Base-by-base conservation (phyloP, 2,888 invertebrate genomes). In the Brachyptera risi region DNA sequence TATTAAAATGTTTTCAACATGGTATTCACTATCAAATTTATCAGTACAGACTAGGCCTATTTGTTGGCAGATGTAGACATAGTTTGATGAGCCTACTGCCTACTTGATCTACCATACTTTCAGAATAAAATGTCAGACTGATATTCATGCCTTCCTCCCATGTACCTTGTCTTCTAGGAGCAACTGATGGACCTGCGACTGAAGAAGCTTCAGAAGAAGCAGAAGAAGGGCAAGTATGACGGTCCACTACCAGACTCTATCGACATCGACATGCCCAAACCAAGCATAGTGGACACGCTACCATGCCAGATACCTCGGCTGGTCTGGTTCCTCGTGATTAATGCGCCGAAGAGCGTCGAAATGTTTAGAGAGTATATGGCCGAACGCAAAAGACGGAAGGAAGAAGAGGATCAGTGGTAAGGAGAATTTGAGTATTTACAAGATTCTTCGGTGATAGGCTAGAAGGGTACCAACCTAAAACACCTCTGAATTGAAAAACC, bases 281-380 rank as follows among this genome's bases (percentile, higher is more conserved):
- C 74, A 15, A 73, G 75, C 65, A 65, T 75, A 27, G 70, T 80
- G 71, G 86, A 93, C 71, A 92, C 92, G 1, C 75, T 93, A 68
- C 94, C 93, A 0, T 86, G 90, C 71, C 93, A 93, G 80, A 84
- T 92, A 70, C 88, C 90, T 0, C 74, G 84, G 66, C 80, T 84
- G 66, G 75, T 86, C 27, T 87, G 86, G 83, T 65, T 66, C 44
- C 56, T 64, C 7, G 38, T 67, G 19, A 61, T 56, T 1, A 50
- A 58, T 13, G 59, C 56, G 31, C 65, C 67, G 21, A 24, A 40
- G 1, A 63, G 59, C 35, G 60, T 63, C 3, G 26, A 24, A 26
- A 26, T 64, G 31, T 17, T 61, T 2, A 47, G 56, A 11, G 56
- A 56, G n/a, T 61, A 50, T 23, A 73, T 74, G 56, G 77, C 84